These are phyloP conservation scores for Chymomyza caudatula DNA, from an alignment of 2,888 invertebrate genomes.

Conservation along the genomic window DNA sequence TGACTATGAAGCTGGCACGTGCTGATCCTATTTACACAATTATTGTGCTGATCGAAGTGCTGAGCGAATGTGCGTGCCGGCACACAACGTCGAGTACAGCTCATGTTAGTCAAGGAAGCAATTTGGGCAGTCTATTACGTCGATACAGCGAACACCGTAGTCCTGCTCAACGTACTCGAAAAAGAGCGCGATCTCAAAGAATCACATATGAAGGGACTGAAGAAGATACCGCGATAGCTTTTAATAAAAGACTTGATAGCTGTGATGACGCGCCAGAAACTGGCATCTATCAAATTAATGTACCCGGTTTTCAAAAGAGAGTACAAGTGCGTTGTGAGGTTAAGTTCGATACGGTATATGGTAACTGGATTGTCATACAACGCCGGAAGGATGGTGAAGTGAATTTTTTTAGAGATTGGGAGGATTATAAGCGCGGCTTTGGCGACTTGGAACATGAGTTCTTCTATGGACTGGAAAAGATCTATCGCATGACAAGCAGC, in stretches of 20 bases:
- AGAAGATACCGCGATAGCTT: background rate
- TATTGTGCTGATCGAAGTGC: no score
- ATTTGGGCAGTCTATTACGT: no score
- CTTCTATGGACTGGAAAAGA: background rate
- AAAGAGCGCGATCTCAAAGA: no score
- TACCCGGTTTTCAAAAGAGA: background rate
- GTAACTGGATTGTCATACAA: conserved; percentile 3
- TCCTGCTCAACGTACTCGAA: no score
- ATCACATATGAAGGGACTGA: no score
- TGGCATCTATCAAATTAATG: background rate
- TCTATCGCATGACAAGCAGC: background rate
- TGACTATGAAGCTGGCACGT: no score
- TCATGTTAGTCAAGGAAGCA: no score
- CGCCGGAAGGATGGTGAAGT: background rate
- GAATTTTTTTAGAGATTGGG: background rate
- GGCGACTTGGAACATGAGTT: background rate
- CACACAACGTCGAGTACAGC: no score
- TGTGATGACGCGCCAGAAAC: background rate
- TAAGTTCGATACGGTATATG: background rate
- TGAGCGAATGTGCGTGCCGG: no score
- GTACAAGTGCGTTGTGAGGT: background rate
- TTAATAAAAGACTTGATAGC: background rate
- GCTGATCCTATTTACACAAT: no score
- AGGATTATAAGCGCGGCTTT: background rate
- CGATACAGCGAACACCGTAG: no score